These are phyloP conservation scores for Limenitis camilla DNA, from an alignment of 2,888 invertebrate species.

Conservation along the genomic window DNA sequence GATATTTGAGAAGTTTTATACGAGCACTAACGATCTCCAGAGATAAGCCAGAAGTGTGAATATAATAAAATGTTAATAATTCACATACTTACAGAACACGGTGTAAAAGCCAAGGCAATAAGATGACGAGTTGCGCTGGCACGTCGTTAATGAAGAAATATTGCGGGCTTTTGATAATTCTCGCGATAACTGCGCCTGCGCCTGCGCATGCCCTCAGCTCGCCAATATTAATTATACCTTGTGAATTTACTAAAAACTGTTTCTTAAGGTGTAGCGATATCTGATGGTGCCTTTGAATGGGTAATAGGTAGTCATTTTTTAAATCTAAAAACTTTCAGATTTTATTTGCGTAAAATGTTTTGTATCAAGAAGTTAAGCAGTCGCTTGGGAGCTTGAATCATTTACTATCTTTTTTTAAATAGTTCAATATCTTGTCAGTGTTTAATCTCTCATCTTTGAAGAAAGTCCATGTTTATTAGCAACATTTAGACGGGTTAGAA, in stretches of 20 bases:
- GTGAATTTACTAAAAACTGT: conserved; percentile 22
- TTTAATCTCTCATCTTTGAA: no score
- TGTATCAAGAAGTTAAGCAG: not conserved
- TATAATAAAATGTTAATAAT: conserved; percentile 28
- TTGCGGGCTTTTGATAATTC: conserved; percentile 60
- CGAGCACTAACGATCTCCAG: conserved; percentile 1
- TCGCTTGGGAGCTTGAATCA: no score
- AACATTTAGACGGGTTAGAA: no score
- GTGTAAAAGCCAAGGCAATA: conserved; percentile 42
- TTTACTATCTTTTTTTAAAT: no score
- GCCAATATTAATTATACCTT: conserved; percentile 53
- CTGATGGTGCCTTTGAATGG: conserved; percentile 20
- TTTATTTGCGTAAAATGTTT: not conserved
- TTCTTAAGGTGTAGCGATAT: conserved; percentile 24
- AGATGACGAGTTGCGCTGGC: conserved; percentile 44
- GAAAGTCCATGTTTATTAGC: no score
- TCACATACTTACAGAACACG: conserved; percentile 27
- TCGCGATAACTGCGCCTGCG: conserved; percentile 47
- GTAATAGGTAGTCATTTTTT: conserved; percentile 26
- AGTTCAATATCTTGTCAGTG: no score
- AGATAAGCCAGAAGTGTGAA: conserved; percentile 22
- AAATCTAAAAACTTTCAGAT: conserved; percentile 8
- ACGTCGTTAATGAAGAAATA: conserved; percentile 71
- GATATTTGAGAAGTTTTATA: not conserved
- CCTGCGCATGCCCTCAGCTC: conserved; percentile 43